Percentiles rank a stretch among this genome's conserved stretches.
Evolutionary conservation across 2,113 vertebrate genomes (phyloP).

Genomic region (Sporophila hypoxantha): DNA sequence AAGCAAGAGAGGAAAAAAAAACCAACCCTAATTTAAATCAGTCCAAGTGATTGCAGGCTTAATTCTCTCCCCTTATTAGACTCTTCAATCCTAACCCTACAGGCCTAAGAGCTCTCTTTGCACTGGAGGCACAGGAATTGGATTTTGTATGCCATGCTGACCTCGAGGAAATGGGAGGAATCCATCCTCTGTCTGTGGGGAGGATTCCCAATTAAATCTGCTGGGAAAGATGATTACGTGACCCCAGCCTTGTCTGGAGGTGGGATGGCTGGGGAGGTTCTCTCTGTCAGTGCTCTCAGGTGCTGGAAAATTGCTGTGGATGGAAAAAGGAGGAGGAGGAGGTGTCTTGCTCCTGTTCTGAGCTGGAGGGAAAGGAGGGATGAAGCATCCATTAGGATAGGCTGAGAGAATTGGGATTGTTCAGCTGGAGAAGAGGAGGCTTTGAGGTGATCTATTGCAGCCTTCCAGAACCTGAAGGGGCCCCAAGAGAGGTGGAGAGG

Average conservation of each 20-base stretch:
- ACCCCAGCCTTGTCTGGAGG: not conserved
- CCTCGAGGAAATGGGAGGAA: rapidly evolving
- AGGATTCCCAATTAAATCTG: not conserved
- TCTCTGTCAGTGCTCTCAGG: not conserved
- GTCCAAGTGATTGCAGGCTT: slow-evolving; percentile 40
- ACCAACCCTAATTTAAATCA: slow-evolving; percentile 24
- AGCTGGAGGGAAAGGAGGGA: not conserved
- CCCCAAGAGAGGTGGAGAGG: not conserved
- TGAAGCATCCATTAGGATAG: not conserved
- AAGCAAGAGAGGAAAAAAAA: not conserved
- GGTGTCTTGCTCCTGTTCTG: not conserved
- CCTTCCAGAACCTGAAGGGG: not conserved
- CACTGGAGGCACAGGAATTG: not conserved
- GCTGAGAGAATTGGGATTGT: not conserved
- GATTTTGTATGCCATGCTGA: not conserved
- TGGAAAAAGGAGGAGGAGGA: not conserved
- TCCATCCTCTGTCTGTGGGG: not conserved
- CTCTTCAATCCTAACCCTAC: slow-evolving; percentile 18
- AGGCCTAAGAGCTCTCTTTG: not conserved
- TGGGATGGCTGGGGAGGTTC: not conserved
- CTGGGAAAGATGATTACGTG: not conserved
- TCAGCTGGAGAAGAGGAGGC: not conserved
- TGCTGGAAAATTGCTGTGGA: not conserved
- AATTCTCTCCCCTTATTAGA: slow-evolving; percentile 47
- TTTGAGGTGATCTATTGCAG: not conserved